Evolutionary conservation across 2,797 vertebrate genomes (phyloP).

Genomic region (Lateolabrax maculatus): DNA sequence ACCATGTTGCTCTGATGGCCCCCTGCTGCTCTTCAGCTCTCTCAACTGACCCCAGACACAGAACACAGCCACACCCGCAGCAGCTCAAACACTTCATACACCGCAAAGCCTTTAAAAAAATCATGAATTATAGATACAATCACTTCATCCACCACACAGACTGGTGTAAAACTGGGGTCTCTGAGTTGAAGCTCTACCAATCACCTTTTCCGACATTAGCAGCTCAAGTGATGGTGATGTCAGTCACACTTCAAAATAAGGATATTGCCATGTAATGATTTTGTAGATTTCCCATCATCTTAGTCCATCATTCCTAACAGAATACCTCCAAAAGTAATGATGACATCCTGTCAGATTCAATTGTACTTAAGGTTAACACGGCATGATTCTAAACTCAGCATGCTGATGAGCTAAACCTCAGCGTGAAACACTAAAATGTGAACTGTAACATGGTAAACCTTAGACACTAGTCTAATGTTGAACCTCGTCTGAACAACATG

Average conservation of each 20-base stretch:
- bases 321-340: no score
- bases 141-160: neutral
- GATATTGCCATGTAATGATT: neutral
- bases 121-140: neutral
- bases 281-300: neutral
- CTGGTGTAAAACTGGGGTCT: neutral
- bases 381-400: neutral
- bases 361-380: neutral
- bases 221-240: neutral
- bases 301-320: neutral
- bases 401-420: neutral
- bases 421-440: neutral
- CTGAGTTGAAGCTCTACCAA: neutral
- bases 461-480: no score
- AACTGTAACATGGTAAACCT: neutral
- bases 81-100: conserved; percentile 1
- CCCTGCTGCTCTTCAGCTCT: conserved; percentile 17
- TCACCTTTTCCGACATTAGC: neutral
- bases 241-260: neutral
- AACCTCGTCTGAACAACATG: neutral
- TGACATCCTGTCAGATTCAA: neutral
- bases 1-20: conserved; percentile 16
- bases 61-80: neutral
- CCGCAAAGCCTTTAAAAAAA: conserved; percentile 2
- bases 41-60: conserved; percentile 33